Conservation (phyloP, 2,113 vertebrate species). For the Oryzias javanicus region DNA sequence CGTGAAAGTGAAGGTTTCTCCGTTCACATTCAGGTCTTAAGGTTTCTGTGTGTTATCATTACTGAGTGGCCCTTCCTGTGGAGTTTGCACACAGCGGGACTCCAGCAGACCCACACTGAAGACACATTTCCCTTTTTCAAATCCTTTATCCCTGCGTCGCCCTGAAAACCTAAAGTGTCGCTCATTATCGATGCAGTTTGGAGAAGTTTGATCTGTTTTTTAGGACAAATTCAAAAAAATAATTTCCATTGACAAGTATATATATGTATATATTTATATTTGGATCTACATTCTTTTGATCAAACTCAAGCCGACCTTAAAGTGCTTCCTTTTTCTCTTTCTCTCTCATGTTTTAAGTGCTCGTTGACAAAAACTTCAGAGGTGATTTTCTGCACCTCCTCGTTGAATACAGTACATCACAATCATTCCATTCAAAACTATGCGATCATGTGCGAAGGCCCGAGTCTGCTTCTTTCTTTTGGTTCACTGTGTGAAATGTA, state of each 20-base stretch:
- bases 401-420: slow-evolving; percentile 35
- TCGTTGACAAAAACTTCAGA: slow-evolving; percentile 25
- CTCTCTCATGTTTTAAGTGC: slow-evolving; percentile 44
- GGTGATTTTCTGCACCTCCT: slow-evolving; percentile 33
- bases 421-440: slow-evolving; percentile 48
- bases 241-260: too few relatives aligned
- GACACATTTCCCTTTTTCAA: slow-evolving; percentile 24
- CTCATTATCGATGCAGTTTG: slow-evolving; percentile 3
- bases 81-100: slow-evolving; percentile 28
- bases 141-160: slow-evolving; percentile 1
- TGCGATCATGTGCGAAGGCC: slow-evolving; percentile 34
- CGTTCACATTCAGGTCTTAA: slow-evolving; percentile 49
- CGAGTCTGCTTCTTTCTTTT: slow-evolving; percentile 55
- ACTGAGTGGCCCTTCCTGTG: slow-evolving; percentile 24
- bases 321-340: slow-evolving; percentile 54
- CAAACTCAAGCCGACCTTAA: slow-evolving; percentile 54
- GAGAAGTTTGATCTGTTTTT: slow-evolving; percentile 13
- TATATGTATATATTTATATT: neutral
- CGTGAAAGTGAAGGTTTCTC: slow-evolving; percentile 54
- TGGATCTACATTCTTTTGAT: slow-evolving; percentile 17
- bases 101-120: slow-evolving; percentile 28
- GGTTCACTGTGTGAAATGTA: slow-evolving; percentile 51
- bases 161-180: slow-evolving; percentile 5
- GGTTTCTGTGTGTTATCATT: slow-evolving; percentile 26
- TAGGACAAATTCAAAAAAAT: neutral